These are phyloP conservation scores for Lepas anatifera DNA, from an alignment of 2,888 invertebrate genomes.

Conservation along the genomic window DNA sequence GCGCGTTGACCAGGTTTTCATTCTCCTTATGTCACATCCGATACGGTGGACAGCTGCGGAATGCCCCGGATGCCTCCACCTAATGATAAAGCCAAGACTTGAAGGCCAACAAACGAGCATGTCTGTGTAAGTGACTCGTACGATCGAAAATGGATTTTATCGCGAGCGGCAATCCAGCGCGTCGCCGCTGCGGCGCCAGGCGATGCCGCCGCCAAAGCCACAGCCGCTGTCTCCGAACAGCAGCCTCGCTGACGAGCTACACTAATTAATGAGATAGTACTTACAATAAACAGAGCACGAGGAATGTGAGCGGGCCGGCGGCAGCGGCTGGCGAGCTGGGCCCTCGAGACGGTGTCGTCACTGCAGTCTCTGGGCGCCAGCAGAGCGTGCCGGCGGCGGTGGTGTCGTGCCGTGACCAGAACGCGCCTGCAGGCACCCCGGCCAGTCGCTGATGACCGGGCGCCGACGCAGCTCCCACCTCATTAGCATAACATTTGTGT, in stretches of 20 bases:
- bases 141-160: slow-evolving; percentile 8
- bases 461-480: neutral
- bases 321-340: neutral
- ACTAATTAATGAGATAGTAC: slow-evolving; percentile 9
- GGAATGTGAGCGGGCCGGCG: neutral
- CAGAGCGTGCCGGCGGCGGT: too few species aligned
- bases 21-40: slow-evolving; percentile 4
- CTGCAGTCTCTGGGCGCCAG: too few species aligned
- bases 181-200: neutral
- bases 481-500: too few species aligned
- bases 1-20: neutral
- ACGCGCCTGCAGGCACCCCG: neutral
- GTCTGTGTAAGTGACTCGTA: slow-evolving; percentile 11
- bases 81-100: slow-evolving; percentile 5
- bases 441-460: neutral
- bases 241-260: neutral
- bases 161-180: neutral
- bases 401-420: too few species aligned
- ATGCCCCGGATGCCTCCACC: neutral
- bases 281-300: slow-evolving; percentile 7
- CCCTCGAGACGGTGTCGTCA: too few species aligned
- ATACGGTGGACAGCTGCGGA: neutral
- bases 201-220: neutral
- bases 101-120: slow-evolving; percentile 5
- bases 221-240: neutral